Conservation (phyloP, 2,888 invertebrate species). For the Yponomeuta evonymella region DNA sequence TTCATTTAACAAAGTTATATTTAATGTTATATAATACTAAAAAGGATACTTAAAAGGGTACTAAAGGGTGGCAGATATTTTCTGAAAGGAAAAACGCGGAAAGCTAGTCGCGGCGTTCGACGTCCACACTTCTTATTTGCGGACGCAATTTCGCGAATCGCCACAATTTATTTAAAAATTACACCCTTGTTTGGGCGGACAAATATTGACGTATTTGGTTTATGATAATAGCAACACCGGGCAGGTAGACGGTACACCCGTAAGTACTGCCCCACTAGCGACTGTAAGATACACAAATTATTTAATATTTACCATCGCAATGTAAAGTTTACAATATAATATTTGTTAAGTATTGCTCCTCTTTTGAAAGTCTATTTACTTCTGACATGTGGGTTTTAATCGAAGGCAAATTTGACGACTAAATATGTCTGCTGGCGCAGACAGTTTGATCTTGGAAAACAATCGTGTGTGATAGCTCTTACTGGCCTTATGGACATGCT, state of each 20-base stretch:
- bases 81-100: no score
- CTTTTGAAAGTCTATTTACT: conserved; percentile 68
- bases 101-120: no score
- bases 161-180: conserved; percentile 78
- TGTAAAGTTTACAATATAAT: conserved; percentile 73
- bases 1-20: no score
- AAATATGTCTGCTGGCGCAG: conserved; percentile 29
- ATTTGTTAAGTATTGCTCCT: conserved; percentile 70
- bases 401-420: conserved; percentile 65
- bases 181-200: conserved; percentile 73
- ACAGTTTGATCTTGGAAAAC: conserved; percentile 11
- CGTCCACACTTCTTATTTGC: conserved; percentile 56
- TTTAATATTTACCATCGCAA: conserved; percentile 72
- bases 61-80: no score
- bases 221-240: conserved; percentile 75
- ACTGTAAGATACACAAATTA: conserved; percentile 69
- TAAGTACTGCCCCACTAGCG: conserved; percentile 44
- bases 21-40: no score
- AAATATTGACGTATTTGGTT: conserved; percentile 77
- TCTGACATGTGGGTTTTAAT: conserved; percentile 66
- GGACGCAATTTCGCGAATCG: conserved; percentile 74
- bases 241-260: conserved; percentile 41
- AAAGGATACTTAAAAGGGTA: no score
- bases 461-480: conserved; percentile 11
- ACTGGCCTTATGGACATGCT: not conserved